Percentiles rank a stretch among this genome's conserved stretches.
Evolutionary conservation across 2,113 vertebrate species (phyloP).

Genomic region (Crotalus horridus): DNA sequence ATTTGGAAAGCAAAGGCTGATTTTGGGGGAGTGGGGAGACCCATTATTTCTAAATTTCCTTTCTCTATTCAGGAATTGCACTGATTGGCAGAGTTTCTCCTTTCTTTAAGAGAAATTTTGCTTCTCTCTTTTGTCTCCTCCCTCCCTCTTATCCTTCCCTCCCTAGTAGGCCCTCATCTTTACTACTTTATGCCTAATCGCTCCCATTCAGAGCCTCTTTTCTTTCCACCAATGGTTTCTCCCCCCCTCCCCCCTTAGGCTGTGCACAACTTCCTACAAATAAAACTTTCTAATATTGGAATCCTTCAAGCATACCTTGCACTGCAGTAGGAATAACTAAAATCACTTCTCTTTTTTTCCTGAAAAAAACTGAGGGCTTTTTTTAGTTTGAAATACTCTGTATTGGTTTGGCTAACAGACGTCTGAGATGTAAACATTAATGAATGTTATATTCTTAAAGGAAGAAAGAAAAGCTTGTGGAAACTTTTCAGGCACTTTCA

Average conservation of each 20-base stretch:
- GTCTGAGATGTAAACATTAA: background rate
- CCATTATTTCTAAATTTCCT: background rate
- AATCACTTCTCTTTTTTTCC: conserved; percentile 2
- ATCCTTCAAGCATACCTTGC: background rate
- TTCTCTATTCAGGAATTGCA: conserved; percentile 15
- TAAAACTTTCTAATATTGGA: background rate
- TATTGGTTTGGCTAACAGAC: background rate
- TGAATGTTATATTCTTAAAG: background rate
- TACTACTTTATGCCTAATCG: conserved; percentile 50
- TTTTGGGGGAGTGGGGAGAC: background rate
- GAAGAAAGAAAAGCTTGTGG: background rate
- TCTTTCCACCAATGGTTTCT: conserved; percentile 4
- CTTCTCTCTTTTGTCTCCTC: conserved; percentile 40
- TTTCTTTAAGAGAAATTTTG: conserved; percentile 49
- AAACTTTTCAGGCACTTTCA: background rate
- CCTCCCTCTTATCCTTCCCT: conserved; percentile 29
- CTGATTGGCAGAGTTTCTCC: conserved; percentile 26
- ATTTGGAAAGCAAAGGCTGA: background rate
- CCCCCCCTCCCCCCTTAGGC: background rate
- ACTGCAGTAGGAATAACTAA: conserved; percentile 30
- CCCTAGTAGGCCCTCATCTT: conserved; percentile 48
- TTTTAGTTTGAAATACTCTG: conserved; percentile 45
- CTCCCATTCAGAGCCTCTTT: conserved; percentile 40
- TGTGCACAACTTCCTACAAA: conserved; percentile 37
- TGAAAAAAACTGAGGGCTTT: conserved; percentile 30